phyloP scores from a whole-genome alignment of 2,888 invertebrate genomes.

The Drosophila barbarae region DNA sequence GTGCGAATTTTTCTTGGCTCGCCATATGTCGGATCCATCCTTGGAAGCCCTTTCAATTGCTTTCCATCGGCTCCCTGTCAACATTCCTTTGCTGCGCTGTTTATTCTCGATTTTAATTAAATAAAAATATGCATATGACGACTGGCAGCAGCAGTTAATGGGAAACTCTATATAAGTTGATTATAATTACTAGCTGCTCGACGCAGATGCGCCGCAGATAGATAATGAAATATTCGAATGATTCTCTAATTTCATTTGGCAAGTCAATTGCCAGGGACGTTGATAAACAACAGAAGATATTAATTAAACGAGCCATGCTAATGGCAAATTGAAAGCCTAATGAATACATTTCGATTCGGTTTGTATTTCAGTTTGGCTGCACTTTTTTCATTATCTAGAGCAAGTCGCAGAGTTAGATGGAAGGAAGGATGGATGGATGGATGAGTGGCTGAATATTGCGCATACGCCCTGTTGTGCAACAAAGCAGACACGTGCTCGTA shows the following conservation, averaged over 20 bases:
- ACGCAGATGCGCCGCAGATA: constrained; percentile 11
- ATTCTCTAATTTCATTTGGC: constrained; percentile 19
- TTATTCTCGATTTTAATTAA: constrained; percentile 67
- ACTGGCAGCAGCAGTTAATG: constrained; percentile 31
- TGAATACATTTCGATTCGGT: constrained; percentile 9
- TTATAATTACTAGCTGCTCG: constrained; percentile 39
- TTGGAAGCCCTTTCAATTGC: constrained; percentile 52
- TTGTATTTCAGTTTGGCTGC: constrained; percentile 6
- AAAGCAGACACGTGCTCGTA: constrained; percentile 62
- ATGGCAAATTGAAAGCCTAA: constrained; percentile 37
- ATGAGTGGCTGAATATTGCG: constrained; percentile 17
- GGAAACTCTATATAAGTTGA: constrained; percentile 51
- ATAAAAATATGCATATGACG: constrained; percentile 64
- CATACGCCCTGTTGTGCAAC: constrained; percentile 46
- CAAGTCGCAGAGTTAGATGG: neutral
- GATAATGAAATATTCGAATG: constrained; percentile 18
- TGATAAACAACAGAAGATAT: constrained; percentile 30
- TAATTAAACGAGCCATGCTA: constrained; percentile 18
- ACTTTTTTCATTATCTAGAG: constrained; percentile 10
- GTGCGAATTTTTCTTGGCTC: constrained; percentile 51
- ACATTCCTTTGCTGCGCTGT: constrained; percentile 57
- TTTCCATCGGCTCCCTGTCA: constrained; percentile 40
- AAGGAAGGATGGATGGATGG: neutral
- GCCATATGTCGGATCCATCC: constrained; percentile 44
- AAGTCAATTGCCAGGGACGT: constrained; percentile 6